Evolutionary conservation across 2,113 vertebrate genomes (phyloP).

Genomic region (Struthidea cinerea): DNA sequence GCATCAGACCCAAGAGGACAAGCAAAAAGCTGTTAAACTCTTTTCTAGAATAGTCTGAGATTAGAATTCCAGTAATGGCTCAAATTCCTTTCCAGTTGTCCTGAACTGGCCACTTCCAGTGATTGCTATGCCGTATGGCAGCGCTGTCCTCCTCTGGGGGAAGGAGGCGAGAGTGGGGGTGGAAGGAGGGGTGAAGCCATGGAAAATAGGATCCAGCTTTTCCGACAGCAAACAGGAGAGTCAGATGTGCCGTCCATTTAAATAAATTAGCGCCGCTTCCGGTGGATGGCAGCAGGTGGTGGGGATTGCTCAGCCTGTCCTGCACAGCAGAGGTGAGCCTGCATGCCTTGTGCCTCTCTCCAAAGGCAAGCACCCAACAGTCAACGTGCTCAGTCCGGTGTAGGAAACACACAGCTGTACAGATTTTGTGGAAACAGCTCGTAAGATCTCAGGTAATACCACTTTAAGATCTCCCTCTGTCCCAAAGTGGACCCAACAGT

Average conservation of each 20-base stretch:
- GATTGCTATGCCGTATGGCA: slow-evolving; percentile 17
- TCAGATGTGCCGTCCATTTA: neutral
- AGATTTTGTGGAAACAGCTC: neutral
- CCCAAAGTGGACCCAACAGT: neutral
- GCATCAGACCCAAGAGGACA: slow-evolving; percentile 70
- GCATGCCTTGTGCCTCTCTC: neutral
- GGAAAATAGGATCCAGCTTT: slow-evolving; percentile 29
- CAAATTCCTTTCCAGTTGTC: slow-evolving; percentile 74
- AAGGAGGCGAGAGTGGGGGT: neutral
- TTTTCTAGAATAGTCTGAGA: slow-evolving; percentile 70
- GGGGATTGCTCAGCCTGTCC: neutral
- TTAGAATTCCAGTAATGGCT: slow-evolving; percentile 81
- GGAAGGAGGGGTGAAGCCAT: neutral
- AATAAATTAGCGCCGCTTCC: neutral
- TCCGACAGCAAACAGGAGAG: neutral
- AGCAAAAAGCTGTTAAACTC: slow-evolving; percentile 63
- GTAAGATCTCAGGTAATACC: neutral
- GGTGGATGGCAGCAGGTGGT: neutral
- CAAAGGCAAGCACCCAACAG: neutral
- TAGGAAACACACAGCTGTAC: neutral
- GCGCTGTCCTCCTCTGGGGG: neutral
- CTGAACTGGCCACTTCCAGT: slow-evolving; percentile 57
- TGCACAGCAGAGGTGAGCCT: neutral
- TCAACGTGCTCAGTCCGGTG: neutral
- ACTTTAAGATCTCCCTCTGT: neutral